Evolutionary conservation across 1,140 invertebrate genomes (phyloP).

Genomic region (Forficula auricularia): DNA sequence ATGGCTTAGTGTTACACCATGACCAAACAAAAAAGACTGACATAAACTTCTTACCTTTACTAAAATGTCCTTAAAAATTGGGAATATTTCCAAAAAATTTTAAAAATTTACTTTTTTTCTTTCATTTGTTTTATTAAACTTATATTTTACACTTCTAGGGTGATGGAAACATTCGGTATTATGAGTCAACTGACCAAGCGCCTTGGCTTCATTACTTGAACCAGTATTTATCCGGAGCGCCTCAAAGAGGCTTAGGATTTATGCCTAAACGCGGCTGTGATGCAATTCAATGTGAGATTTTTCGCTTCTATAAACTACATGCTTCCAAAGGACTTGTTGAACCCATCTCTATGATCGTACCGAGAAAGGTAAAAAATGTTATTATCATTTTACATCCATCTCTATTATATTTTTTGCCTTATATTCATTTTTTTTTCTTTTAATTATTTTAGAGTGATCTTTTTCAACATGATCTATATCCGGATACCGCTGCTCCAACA

Average conservation of each 20-base stretch:
- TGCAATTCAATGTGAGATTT: constrained; percentile 64
- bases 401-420: too few relatives aligned
- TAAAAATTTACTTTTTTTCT: too few relatives aligned
- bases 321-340: constrained; percentile 72
- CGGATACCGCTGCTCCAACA: constrained; percentile 68
- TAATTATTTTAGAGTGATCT: constrained; percentile 47
- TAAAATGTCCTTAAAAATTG: too few relatives aligned
- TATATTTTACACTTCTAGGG: too few relatives aligned
- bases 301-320: constrained; percentile 83
- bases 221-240: constrained; percentile 77
- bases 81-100: too few relatives aligned
- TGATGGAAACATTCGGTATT: constrained; percentile 87
- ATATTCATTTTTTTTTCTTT: too few relatives aligned
- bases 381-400: neutral
- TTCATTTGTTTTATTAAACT: too few relatives aligned
- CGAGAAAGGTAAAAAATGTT: constrained; percentile 61
- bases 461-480: constrained; percentile 81
- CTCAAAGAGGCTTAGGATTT: constrained; percentile 72
- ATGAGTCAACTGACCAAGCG: constrained; percentile 70
- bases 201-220: constrained; percentile 79
- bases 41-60: too few relatives aligned
- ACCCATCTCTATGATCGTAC: constrained; percentile 87
- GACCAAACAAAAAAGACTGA: too few relatives aligned
- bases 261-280: constrained; percentile 89
- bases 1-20: too few relatives aligned